Base-by-base conservation (phyloP, 1,140 invertebrate genomes). In the Caenorhabditis latens region DNA sequence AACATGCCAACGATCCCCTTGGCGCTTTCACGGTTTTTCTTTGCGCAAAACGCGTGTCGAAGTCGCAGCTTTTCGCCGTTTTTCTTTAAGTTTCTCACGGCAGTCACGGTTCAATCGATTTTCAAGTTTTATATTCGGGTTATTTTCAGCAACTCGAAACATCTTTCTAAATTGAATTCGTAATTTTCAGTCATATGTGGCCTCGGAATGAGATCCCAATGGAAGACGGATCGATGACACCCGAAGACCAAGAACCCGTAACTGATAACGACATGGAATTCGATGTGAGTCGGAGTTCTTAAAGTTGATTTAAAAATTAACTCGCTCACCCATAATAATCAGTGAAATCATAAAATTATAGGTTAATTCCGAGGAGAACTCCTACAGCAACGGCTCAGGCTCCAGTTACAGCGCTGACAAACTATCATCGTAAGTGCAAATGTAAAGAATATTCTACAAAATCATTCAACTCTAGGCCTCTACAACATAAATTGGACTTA, bases 351-450 rank as follows among this genome's bases (percentile, higher is more conserved):
- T n/a, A n/a, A n/a, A n/a, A n/a, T 50, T 79, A 3, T 16, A 79
- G 71, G 46, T 24, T 14, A 79, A 79, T 24, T 8, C 5, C 19
- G 71, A 79, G 11, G 71, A 79, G 14, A 21, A 24, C 43, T 79
- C 46, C 14, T 79, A 79, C 46, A 79, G 71, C 71, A 79, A 79
- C 11, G 71, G 71, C n/a, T 79, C 71, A 4, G 5, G 14, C 16
- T 79, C 71, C 71, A 79, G 71, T n/a, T 79, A 32, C 71, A 50
- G n/a, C 11, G 71, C 71, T 79, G 71, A 79, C 46, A 79, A 79
- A 14, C 42, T 79, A 79, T 79, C 71, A 50, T 50, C 71, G 71
- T 79, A 79, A 50, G 71, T n/a, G n/a, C 1, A 24, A 50, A 13
- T 32, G 14, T 24, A 21, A 21, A 8, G 21, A n/a, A 63, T 13